Percentiles rank a stretch among this genome's conserved stretches.
Evolutionary conservation across 2,113 vertebrate species (phyloP).

Genomic region (Malurus melanocephalus): DNA sequence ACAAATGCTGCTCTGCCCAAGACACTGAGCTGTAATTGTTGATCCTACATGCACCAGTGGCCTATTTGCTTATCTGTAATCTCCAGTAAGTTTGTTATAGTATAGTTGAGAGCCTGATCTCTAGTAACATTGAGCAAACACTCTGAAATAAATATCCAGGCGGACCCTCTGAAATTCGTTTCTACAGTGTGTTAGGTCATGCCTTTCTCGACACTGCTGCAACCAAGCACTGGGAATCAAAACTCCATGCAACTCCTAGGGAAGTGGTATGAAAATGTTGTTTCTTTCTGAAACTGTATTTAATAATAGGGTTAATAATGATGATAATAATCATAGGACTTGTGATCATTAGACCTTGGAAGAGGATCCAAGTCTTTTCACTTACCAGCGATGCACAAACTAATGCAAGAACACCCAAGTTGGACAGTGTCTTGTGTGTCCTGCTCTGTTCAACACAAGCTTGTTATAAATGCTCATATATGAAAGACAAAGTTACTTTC

Average conservation of each 20-base stretch:
- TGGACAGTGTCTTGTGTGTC: background rate
- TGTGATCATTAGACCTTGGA: background rate
- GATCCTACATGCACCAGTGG: background rate
- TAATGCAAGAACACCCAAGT: background rate
- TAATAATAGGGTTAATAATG: background rate
- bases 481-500: background rate
- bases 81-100: background rate
- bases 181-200: background rate
- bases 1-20: background rate
- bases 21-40: background rate
- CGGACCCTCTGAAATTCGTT: background rate
- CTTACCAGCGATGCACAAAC: background rate
- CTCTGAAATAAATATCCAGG: background rate
- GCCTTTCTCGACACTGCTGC: background rate
- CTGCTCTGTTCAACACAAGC: background rate
- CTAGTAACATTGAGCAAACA: background rate
- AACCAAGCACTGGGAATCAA: background rate
- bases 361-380: background rate
- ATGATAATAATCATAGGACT: background rate
- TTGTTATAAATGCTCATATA: background rate
- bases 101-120: background rate
- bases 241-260: background rate
- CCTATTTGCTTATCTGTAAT: background rate
- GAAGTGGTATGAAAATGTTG: background rate
- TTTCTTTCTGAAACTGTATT: background rate